Conservation (phyloP, 1,140 invertebrate species). For the Goniozus legneri region DNA sequence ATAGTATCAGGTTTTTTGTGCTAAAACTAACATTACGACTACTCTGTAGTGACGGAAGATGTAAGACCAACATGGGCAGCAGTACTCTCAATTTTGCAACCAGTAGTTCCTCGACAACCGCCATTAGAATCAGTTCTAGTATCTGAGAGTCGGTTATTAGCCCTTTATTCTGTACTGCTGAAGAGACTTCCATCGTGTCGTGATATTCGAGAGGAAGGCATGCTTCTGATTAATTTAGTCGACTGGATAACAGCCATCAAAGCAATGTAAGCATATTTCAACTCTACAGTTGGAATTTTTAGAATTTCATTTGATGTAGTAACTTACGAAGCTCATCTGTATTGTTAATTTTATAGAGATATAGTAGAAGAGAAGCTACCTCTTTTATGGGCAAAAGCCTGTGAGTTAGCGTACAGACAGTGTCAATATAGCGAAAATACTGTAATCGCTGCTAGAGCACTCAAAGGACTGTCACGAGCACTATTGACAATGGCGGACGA, state of each 20-base stretch:
- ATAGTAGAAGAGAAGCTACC: slow-evolving; percentile 60
- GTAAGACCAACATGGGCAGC: slow-evolving; percentile 46
- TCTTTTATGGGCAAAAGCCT: slow-evolving; percentile 58
- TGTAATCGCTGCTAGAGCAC: slow-evolving; percentile 48
- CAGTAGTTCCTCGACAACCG: slow-evolving; percentile 47
- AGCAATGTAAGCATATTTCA: slow-evolving; percentile 43
- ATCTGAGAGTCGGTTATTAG: slow-evolving; percentile 48
- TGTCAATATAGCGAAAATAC: slow-evolving; percentile 52
- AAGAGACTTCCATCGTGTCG: slow-evolving; percentile 51
- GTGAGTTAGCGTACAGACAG: slow-evolving; percentile 56
- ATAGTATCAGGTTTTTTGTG: neutral
- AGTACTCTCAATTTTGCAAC: slow-evolving; percentile 47
- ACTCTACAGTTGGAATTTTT: too few species aligned
- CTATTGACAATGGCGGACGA: slow-evolving; percentile 59
- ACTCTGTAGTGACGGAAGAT: slow-evolving; percentile 38
- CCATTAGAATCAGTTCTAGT: slow-evolving; percentile 48
- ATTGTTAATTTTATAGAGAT: slow-evolving; percentile 43
- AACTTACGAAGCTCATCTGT: neutral
- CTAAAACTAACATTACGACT: neutral
- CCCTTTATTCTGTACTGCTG: slow-evolving; percentile 51
- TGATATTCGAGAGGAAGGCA: slow-evolving; percentile 52
- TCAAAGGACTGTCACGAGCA: slow-evolving; percentile 52
- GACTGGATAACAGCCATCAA: slow-evolving; percentile 53
- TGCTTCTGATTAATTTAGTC: slow-evolving; percentile 50
- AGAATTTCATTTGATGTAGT: too few species aligned